phyloP scores from a whole-genome alignment of 2,797 vertebrate species.

The Liasis olivaceus region DNA sequence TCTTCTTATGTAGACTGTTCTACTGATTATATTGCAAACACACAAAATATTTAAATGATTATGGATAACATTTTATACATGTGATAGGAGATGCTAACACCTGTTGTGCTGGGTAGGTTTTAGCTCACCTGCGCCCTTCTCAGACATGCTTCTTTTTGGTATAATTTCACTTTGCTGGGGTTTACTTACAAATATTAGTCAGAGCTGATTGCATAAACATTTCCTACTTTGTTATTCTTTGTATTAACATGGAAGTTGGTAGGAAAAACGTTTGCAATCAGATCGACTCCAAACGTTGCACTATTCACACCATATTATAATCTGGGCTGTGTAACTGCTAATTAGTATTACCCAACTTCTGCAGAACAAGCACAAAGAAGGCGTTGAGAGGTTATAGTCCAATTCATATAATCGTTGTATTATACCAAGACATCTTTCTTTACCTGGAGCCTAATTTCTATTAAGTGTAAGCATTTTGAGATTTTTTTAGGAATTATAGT shows the following conservation, averaged over 20 bases:
- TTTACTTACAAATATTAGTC: neutral
- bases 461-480: conserved; percentile 74
- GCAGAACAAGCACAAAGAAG: neutral
- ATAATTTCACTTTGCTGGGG: neutral
- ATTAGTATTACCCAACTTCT: neutral
- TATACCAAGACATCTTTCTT: conserved; percentile 40
- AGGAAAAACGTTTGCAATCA: neutral
- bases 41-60: neutral
- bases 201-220: neutral
- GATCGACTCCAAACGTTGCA: neutral
- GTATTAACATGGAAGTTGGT: neutral
- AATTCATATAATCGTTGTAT: neutral
- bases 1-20: neutral
- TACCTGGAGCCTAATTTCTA: conserved; percentile 63
- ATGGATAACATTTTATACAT: neutral
- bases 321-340: neutral
- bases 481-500: conserved; percentile 74
- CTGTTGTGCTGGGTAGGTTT: neutral
- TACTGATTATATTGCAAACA: neutral
- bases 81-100: neutral
- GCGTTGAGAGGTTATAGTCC: neutral
- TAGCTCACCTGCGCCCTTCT: neutral
- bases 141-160: neutral
- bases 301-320: neutral
- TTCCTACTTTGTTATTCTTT: neutral